These are phyloP conservation scores for Leptodactylus fallax DNA, from an alignment of 2,797 vertebrate genomes.

Conservation along the genomic window DNA sequence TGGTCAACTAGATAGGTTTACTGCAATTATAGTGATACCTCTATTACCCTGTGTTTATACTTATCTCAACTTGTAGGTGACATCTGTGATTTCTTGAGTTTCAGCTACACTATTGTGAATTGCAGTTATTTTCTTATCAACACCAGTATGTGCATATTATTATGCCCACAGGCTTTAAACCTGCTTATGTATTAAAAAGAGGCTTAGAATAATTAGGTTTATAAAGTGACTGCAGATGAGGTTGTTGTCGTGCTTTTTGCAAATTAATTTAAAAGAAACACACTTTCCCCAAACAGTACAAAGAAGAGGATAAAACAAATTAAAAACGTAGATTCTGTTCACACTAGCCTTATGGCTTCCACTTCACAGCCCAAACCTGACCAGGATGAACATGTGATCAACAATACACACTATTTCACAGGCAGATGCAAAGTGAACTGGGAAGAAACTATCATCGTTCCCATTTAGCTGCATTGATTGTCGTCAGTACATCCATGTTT, in stretches of 20 bases:
- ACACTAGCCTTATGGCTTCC: too few relatives aligned
- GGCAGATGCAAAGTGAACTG: too few relatives aligned
- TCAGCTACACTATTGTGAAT: neutral
- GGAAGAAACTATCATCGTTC: too few relatives aligned
- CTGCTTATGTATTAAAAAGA: neutral
- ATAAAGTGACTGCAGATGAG: neutral
- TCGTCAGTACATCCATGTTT: too few relatives aligned
- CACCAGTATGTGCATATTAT: neutral
- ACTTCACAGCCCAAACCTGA: too few relatives aligned
- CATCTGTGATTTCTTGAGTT: neutral
- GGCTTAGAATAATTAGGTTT: neutral
- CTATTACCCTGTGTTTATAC: conserved; percentile 1
- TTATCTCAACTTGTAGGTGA: neutral
- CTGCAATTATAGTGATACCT: neutral
- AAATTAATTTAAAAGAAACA: neutral
- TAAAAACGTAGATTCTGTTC: too few relatives aligned
- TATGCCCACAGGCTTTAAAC: neutral
- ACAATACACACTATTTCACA: too few relatives aligned
- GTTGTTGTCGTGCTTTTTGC: neutral
- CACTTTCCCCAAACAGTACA: neutral
- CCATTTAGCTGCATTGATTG: too few relatives aligned
- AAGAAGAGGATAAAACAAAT: neutral
- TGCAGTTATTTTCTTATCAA: neutral
- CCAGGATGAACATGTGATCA: too few relatives aligned
- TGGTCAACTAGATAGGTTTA: neutral